These are phyloP conservation scores for Nothocercus julius DNA, from an alignment of 2,113 vertebrate species.

Conservation along the genomic window DNA sequence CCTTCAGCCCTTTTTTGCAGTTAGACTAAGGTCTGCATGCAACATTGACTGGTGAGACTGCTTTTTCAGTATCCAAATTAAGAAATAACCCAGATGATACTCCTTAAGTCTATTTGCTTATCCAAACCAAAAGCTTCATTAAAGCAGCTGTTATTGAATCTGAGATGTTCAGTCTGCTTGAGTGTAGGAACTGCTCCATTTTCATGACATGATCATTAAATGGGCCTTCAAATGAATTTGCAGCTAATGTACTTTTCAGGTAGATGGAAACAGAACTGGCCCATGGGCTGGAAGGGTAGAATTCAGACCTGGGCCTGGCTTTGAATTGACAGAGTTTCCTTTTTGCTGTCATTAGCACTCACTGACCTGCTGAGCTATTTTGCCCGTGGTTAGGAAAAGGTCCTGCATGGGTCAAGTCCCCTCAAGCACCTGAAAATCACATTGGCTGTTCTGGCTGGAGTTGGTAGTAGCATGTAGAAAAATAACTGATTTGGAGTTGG, in stretches of 20 bases:
- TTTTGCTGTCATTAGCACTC: background rate
- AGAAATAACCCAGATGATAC: background rate
- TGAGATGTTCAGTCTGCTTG: background rate
- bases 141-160: background rate
- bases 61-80: background rate
- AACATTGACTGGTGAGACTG: background rate
- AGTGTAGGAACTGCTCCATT: background rate
- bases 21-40: background rate
- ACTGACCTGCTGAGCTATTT: background rate
- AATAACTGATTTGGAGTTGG: background rate
- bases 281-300: background rate
- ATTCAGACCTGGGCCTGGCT: background rate
- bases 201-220: background rate
- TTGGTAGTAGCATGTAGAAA: accelerated
- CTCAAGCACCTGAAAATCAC: background rate
- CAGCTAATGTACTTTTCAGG: accelerated
- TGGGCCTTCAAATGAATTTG: background rate
- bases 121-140: background rate
- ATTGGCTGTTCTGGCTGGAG: background rate
- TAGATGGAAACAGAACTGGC: background rate
- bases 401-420: background rate
- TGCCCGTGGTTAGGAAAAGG: background rate
- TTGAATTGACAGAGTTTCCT: background rate
- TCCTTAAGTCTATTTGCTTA: background rate
- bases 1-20: background rate